Conservation (phyloP, 2,888 invertebrate species). For the Drosophila bunnanda region DNA sequence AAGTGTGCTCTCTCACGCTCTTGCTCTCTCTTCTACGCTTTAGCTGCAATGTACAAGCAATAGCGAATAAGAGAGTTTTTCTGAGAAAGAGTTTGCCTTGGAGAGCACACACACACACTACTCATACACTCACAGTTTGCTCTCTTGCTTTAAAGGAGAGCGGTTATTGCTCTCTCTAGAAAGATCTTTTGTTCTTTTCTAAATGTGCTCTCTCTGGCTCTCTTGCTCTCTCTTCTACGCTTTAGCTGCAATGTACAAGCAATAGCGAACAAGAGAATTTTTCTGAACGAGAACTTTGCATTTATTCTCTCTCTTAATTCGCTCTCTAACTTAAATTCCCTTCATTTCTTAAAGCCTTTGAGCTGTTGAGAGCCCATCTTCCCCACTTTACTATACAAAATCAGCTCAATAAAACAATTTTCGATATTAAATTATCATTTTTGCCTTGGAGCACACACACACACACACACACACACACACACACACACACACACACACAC, state of each 20-base stretch:
- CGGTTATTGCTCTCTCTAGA: no score
- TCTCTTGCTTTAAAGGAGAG: no score
- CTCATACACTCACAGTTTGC: no score
- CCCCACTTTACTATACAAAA: conserved; percentile 44
- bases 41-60: not conserved
- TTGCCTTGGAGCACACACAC: conserved; percentile 1
- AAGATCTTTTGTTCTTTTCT: no score
- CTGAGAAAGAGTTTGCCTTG: not conserved
- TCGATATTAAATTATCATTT: conserved; percentile 80
- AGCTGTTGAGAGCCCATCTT: not conserved
- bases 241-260: not conserved
- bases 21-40: not conserved
- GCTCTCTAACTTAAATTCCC: no score
- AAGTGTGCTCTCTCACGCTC: not conserved
- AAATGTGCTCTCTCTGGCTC: no score
- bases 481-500: not conserved
- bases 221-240: not conserved
- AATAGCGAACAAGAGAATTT: not conserved
- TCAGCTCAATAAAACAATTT: conserved; percentile 74
- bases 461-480: conserved; percentile 18
- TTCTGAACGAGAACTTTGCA: not conserved
- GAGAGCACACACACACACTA: no score
- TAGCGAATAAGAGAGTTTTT: not conserved
- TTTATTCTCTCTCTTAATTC: not conserved
- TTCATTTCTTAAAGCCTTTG: not conserved